Conservation (phyloP, 2,113 vertebrate species). For the Nothobranchius kuhntae region DNA sequence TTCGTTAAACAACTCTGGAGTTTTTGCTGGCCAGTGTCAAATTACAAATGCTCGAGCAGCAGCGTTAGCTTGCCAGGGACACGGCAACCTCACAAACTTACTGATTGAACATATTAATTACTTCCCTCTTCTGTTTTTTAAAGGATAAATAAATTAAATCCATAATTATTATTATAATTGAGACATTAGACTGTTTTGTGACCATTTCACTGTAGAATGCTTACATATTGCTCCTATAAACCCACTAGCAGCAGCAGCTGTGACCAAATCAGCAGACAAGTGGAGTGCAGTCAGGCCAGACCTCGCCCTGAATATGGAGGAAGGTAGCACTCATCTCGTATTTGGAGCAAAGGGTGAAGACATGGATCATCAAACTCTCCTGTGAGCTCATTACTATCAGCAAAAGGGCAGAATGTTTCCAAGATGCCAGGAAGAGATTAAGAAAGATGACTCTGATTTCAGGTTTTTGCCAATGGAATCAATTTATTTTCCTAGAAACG, state of each 20-base stretch:
- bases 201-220: too few relatives aligned
- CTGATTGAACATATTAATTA: too few relatives aligned
- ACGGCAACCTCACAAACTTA: too few relatives aligned
- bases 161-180: too few relatives aligned
- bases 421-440: conserved; percentile 69
- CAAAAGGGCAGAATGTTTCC: conserved; percentile 72
- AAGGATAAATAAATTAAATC: too few relatives aligned
- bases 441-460: conserved; percentile 71
- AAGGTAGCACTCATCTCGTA: conserved; percentile 49
- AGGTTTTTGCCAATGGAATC: conserved; percentile 55
- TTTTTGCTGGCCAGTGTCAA: too few relatives aligned
- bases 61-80: too few relatives aligned
- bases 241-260: neutral
- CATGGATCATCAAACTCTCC: conserved; percentile 76
- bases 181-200: too few relatives aligned
- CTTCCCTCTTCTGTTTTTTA: too few relatives aligned
- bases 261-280: conserved; percentile 1
- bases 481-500: conserved; percentile 39
- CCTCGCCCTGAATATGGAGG: conserved; percentile 40
- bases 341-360: conserved; percentile 71
- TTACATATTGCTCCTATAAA: neutral
- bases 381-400: conserved; percentile 78
- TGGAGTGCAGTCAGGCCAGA: conserved; percentile 34
- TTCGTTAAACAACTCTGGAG: too few relatives aligned
- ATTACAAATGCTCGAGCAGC: too few relatives aligned